These are phyloP conservation scores for Caloenas nicobarica DNA, from an alignment of 2,113 vertebrate species.

Conservation along the genomic window DNA sequence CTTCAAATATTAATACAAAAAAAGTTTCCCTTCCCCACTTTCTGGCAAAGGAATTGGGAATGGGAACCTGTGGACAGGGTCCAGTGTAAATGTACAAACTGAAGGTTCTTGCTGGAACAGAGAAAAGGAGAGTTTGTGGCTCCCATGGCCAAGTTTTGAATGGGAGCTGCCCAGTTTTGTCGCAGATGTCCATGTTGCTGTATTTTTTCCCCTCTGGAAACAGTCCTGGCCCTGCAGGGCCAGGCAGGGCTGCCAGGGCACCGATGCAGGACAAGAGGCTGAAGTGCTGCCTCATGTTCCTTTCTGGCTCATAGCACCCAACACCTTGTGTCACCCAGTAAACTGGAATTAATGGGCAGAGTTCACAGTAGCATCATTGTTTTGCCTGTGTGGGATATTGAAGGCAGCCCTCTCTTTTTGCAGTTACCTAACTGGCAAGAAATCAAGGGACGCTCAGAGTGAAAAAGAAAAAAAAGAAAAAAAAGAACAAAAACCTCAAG, in stretches of 20 bases:
- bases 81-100: background rate
- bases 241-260: background rate
- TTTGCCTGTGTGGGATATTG: background rate
- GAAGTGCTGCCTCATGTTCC: background rate
- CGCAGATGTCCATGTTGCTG: background rate
- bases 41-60: background rate
- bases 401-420: background rate
- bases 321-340: conserved; percentile 49
- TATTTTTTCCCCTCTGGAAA: background rate
- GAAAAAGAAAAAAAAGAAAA: background rate
- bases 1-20: background rate
- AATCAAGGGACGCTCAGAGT: conserved; percentile 10
- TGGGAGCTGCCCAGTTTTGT: background rate
- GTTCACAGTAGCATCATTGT: conserved; percentile 48
- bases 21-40: background rate
- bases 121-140: background rate
- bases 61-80: background rate
- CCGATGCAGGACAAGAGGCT: background rate
- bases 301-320: conserved; percentile 57
- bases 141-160: background rate
- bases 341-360: background rate
- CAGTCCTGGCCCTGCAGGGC: fast-evolving
- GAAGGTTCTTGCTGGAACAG: background rate
- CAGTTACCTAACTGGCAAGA: background rate
- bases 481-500: background rate